These are phyloP conservation scores for Miichthys miiuy DNA, from an alignment of 2,797 vertebrate genomes.

Conservation along the genomic window DNA sequence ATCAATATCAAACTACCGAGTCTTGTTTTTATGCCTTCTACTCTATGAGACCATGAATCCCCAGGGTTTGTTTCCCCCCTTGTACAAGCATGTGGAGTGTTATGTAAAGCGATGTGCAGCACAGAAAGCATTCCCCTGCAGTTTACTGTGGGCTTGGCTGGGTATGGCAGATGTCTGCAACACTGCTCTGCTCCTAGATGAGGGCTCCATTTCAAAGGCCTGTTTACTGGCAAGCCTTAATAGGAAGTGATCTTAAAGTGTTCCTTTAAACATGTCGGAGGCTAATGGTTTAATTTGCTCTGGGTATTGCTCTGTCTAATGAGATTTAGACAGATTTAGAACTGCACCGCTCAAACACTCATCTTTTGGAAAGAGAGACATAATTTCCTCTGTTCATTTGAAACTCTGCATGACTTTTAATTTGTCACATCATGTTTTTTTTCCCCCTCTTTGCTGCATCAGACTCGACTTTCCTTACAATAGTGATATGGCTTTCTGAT, in stretches of 20 bases:
- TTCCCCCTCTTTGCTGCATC: not conserved
- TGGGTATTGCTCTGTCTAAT: conserved; percentile 83
- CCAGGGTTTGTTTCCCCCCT: conserved; percentile 60
- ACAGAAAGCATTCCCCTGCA: conserved; percentile 74
- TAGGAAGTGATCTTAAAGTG: conserved; percentile 86
- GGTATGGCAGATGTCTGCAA: conserved; percentile 86
- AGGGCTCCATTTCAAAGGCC: conserved; percentile 85
- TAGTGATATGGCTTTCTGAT: not conserved
- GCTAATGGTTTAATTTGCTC: conserved; percentile 86
- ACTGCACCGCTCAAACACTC: conserved; percentile 63
- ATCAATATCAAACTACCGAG: conserved; percentile 41
- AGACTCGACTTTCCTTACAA: conserved; percentile 13
- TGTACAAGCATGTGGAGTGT: conserved; percentile 55
- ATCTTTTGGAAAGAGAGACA: conserved; percentile 65
- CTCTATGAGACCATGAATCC: conserved; percentile 58
- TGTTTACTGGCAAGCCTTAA: conserved; percentile 84
- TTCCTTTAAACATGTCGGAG: conserved; percentile 82
- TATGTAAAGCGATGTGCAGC: conserved; percentile 63
- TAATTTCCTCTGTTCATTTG: conserved; percentile 62
- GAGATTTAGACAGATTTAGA: conserved; percentile 71
- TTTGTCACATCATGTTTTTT: conserved; percentile 50
- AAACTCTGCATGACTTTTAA: conserved; percentile 51
- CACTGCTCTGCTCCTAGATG: conserved; percentile 76
- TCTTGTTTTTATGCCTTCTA: conserved; percentile 52
- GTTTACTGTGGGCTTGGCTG: conserved; percentile 81